A percentile compares a stretch with the other conserved stretches of the same genome.
phyloP scores from a whole-genome alignment of 1,140 invertebrate genomes.

The Ceratina australensis region DNA sequence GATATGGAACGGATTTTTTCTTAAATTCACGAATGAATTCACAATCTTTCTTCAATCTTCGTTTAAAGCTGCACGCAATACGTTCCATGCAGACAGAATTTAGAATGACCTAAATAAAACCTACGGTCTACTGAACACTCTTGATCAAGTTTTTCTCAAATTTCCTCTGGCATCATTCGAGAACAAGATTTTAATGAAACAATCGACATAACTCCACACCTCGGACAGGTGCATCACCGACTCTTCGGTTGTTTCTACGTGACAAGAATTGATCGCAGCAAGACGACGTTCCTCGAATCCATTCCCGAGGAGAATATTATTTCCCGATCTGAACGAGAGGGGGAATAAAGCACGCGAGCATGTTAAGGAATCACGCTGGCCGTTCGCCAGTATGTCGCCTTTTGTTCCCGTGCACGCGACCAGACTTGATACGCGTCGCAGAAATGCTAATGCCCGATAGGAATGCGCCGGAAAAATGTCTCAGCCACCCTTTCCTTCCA shows the following conservation, averaged over 20 bases:
- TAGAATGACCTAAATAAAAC: too few relatives aligned
- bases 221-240: slow-evolving; percentile 63
- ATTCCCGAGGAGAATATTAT: slow-evolving; percentile 41
- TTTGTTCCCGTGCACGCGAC: slow-evolving; percentile 41
- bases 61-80: too few relatives aligned
- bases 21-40: too few relatives aligned
- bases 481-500: too few relatives aligned
- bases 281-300: slow-evolving; percentile 1
- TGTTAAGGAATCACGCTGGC: slow-evolving; percentile 30
- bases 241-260: slow-evolving; percentile 42
- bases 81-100: too few relatives aligned
- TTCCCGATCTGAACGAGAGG: slow-evolving; percentile 38
- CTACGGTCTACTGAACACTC: too few relatives aligned
- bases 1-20: too few relatives aligned
- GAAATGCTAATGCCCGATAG: slow-evolving; percentile 37
- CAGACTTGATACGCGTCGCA: slow-evolving; percentile 36
- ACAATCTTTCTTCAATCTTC: too few relatives aligned
- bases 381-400: slow-evolving; percentile 33
- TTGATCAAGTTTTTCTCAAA: too few relatives aligned
- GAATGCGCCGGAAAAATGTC: slow-evolving; percentile 18
- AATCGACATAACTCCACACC: not conserved
- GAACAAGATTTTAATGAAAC: not conserved
- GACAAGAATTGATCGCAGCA: slow-evolving; percentile 59
- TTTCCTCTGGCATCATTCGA: too few relatives aligned
- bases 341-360: slow-evolving; percentile 33